A percentile compares a stretch with the other conserved stretches of the same genome.
Evolutionary conservation across 2,797 vertebrate species (phyloP).

Genomic region (Heteromormyrus szaboi): DNA sequence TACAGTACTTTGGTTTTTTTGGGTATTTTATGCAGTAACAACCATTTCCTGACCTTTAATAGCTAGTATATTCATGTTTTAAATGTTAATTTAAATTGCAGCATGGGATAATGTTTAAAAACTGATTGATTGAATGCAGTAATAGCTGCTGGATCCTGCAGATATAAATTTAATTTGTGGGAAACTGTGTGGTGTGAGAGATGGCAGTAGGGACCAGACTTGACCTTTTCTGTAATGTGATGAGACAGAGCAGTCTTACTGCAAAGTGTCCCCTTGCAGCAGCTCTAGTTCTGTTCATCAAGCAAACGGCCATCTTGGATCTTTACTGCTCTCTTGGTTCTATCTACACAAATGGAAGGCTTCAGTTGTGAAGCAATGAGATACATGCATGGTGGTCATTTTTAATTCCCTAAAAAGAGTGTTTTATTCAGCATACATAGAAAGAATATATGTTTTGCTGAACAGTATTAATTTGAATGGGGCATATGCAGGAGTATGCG

Average conservation of each 20-base stretch:
- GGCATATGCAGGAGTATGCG: background rate
- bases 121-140: background rate
- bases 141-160: background rate
- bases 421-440: background rate
- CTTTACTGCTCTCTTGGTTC: background rate
- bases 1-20: background rate
- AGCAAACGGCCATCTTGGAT: background rate
- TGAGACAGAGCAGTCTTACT: background rate
- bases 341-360: background rate
- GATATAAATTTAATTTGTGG: background rate
- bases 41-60: background rate
- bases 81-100: background rate
- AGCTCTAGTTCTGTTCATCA: background rate
- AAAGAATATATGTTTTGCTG: background rate
- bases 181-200: background rate
- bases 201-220: background rate
- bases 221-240: background rate
- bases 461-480: background rate
- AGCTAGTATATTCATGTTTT: background rate
- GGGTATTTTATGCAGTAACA: background rate
- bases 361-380: background rate
- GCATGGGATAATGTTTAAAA: background rate
- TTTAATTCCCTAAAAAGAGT: background rate
- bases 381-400: background rate
- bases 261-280: background rate